These are phyloP conservation scores for Pseudocheirus occidentalis DNA, from an alignment of 2,797 vertebrate genomes.

Conservation along the genomic window DNA sequence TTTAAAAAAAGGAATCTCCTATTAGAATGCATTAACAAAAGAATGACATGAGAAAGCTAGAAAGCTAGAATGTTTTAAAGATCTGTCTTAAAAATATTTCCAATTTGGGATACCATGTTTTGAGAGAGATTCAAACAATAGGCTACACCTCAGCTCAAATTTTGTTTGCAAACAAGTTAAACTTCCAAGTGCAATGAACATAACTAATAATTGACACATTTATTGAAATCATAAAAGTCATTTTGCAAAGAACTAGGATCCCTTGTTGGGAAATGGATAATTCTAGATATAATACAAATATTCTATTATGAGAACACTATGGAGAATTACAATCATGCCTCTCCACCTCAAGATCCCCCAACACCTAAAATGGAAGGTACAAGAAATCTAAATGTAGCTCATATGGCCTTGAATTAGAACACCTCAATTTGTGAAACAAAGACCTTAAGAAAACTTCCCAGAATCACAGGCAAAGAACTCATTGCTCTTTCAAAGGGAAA, in stretches of 20 bases:
- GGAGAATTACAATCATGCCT: neutral
- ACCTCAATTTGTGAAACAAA: neutral
- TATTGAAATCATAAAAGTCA: conserved; percentile 10
- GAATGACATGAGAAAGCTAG: conserved; percentile 5
- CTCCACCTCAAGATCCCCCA: conserved; percentile 27
- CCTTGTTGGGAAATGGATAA: neutral
- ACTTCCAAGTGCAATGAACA: conserved; percentile 23
- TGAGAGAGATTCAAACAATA: conserved; percentile 32
- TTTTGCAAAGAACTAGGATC: conserved; percentile 13
- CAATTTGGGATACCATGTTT: neutral
- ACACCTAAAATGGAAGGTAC: neutral
- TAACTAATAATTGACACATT: neutral
- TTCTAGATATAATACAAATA: conserved; percentile 13
- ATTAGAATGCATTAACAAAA: conserved; percentile 16
- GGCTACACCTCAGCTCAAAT: conserved; percentile 5
- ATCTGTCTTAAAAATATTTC: neutral
- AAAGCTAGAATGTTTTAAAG: neutral
- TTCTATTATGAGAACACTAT: conserved; percentile 1
- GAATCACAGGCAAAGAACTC: neutral
- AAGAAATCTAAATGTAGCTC: neutral
- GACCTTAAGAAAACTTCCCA: conserved; percentile 15
- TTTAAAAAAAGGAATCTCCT: conserved; percentile 16
- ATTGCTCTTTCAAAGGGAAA: conserved; percentile 24
- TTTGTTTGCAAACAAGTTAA: neutral
- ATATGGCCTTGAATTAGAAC: conserved; percentile 24